A percentile compares a stretch with the other conserved stretches of the same genome.
Conservation (phyloP, 30 jellyfish, hydroid and myxozoan genomes). For the Hydra vulgaris region DNA sequence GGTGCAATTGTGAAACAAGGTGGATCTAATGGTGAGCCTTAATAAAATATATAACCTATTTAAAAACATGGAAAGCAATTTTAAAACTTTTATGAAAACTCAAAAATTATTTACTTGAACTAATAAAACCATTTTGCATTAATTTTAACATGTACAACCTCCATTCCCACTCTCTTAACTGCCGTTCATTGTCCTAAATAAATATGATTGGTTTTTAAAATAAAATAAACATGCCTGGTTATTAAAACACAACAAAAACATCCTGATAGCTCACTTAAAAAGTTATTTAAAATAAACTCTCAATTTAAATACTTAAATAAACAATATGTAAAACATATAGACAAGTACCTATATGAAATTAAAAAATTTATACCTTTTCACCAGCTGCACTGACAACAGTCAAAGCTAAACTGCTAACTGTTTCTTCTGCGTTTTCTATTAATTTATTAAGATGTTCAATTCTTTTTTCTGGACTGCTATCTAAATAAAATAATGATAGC, state of each 20-base stretch:
- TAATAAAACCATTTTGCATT: slow-evolving; percentile 76
- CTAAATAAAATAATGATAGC: slow-evolving; percentile 36
- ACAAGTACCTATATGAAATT: no score
- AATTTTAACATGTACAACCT: slow-evolving; percentile 68
- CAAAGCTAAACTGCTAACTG: slow-evolving; percentile 72
- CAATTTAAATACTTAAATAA: no score
- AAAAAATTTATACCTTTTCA: slow-evolving; percentile 19
- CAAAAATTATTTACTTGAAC: slow-evolving; percentile 40
- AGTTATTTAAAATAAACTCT: no score
- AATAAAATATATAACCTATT: background rate
- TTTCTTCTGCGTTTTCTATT: slow-evolving; percentile 60
- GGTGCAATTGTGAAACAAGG: slow-evolving; percentile 89
- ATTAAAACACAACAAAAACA: no score
- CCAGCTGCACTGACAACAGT: slow-evolving; percentile 68
- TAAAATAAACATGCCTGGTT: no score
- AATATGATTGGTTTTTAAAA: background rate
- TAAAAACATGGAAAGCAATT: background rate
- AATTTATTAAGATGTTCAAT: slow-evolving; percentile 47
- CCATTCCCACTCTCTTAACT: slow-evolving; percentile 99
- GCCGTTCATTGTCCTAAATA: slow-evolving; percentile 89
- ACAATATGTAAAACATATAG: no score
- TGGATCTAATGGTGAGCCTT: slow-evolving; percentile 56
- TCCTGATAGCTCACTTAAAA: no score
- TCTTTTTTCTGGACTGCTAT: slow-evolving; percentile 42
- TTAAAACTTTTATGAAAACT: background rate